These are phyloP conservation scores for Paracanthobrama guichenoti DNA, from an alignment of 2,113 vertebrate genomes.

Conservation along the genomic window DNA sequence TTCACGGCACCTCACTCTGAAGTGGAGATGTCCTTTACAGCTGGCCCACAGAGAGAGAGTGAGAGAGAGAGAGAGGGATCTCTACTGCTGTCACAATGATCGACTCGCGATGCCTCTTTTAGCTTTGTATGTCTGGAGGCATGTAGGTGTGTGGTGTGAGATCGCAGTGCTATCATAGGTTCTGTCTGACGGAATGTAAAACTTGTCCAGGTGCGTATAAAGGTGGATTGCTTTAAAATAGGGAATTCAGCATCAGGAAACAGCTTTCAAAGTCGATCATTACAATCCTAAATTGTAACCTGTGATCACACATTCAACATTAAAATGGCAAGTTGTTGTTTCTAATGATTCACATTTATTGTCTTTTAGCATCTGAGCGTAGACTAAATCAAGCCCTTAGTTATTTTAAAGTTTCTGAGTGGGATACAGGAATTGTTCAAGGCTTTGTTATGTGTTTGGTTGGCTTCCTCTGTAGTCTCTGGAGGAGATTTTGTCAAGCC, in stretches of 20 bases:
- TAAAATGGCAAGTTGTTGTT: background rate
- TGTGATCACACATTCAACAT: too few species aligned
- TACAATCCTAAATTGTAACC: background rate
- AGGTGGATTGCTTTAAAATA: slow-evolving; percentile 21
- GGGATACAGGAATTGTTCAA: background rate
- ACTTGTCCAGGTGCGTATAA: background rate
- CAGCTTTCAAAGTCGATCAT: background rate
- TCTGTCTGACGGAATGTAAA: slow-evolving; percentile 38
- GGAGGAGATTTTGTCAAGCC: background rate
- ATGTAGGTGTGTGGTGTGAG: slow-evolving; percentile 35
- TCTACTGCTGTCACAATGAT: slow-evolving; percentile 42
- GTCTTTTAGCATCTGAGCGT: background rate
- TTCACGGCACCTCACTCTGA: slow-evolving; percentile 63
- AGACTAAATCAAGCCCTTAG: background rate
- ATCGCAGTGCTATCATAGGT: slow-evolving; percentile 24
- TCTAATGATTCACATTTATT: background rate
- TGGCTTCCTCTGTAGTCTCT: slow-evolving; percentile 2
- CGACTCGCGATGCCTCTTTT: slow-evolving; percentile 27
- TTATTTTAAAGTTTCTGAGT: background rate
- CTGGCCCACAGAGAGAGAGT: slow-evolving; percentile 60
- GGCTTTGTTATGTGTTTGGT: slow-evolving; percentile 1
- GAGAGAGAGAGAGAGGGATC: slow-evolving; percentile 1
- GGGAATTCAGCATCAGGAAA: background rate
- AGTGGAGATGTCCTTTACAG: slow-evolving; percentile 68
- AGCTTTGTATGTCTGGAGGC: slow-evolving; percentile 38